Evolutionary conservation across 2,888 invertebrate genomes (phyloP), one percentile per base, ranked within the genome.

Genomic region (Eilema caniola): DNA sequence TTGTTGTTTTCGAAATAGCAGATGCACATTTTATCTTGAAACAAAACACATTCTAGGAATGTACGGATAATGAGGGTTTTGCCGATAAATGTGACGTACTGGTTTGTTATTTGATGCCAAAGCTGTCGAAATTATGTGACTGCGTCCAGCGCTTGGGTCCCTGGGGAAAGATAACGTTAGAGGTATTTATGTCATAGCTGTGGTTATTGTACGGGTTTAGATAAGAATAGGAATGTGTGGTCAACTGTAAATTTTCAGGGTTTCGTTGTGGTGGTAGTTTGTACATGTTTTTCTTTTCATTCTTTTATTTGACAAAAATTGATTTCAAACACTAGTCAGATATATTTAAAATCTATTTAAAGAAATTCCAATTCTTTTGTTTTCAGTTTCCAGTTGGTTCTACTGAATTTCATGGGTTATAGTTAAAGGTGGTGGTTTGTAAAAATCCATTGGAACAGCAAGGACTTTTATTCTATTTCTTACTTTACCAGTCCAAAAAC

Each of bases 41-140:
- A 31, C 20, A 56, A 31, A 33, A 31, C n/a, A 28, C 28, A 53
- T 71, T 59, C 57, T 41, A 41, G 41, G 60, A 68, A 71, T 57
- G 37, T 25, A 3, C 67, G 47, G 41, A 62, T 57, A 67, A 57
- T 33, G 14, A 28, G 16, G 33, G n/a, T 57, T 61, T 31, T 53
- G 60, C 23, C 57, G 65, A 68, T 68, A 71, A 68, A 41, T 68
- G 57, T 64, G 60, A 60, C 67, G 56, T 33, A 62, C 24, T n/a
- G 8, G 47, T 60, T 60, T 67, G 67, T 64, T 67, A 64, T 67
- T 61, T 41, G 61, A 62, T 20, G 41, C 24, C 20, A 20, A 41
- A 62, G 20, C 53, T 53, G 57, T 14, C 12, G 24, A 23, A 24
- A 41, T 61, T 23, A 28, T 47, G 28, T 28, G 23, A 53, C 16